Evolutionary conservation across 2,797 vertebrate species (phyloP).

Genomic region (Lithobates pipiens): DNA sequence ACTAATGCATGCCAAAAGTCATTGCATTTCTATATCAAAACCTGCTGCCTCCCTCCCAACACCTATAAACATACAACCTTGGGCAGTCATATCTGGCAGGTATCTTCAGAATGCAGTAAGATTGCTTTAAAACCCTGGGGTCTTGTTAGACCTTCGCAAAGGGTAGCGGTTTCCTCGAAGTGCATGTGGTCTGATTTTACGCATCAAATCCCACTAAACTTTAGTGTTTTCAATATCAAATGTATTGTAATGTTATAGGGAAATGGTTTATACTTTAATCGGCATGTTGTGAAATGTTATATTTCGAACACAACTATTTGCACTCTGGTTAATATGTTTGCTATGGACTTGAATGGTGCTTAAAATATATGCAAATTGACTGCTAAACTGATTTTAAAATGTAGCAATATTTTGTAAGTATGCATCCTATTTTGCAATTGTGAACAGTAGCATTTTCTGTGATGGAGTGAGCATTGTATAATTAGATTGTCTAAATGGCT

Average conservation of each 20-base stretch:
- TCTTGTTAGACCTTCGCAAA: too few species aligned
- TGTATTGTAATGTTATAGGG: background rate
- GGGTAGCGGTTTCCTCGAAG: too few species aligned
- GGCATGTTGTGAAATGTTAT: background rate
- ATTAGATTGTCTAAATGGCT: background rate
- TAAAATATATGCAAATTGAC: conserved; percentile 23
- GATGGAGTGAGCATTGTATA: background rate
- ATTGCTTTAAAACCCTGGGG: too few species aligned
- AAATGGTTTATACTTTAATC: background rate
- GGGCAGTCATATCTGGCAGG: too few species aligned
- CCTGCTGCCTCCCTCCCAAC: too few species aligned
- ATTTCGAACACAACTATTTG: background rate
- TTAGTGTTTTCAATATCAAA: background rate
- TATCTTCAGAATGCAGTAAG: too few species aligned
- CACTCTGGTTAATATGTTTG: background rate
- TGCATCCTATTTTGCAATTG: background rate
- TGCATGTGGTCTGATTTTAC: too few species aligned
- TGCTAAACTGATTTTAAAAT: background rate
- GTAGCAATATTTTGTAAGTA: conserved; percentile 12
- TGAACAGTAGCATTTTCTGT: background rate
- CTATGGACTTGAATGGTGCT: conserved; percentile 13
- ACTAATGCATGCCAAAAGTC: too few species aligned
- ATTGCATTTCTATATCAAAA: too few species aligned
- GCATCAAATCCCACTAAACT: background rate
- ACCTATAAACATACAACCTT: too few species aligned